Base-by-base conservation (phyloP, 2,113 vertebrate genomes). In the Erpornis zantholeuca region DNA sequence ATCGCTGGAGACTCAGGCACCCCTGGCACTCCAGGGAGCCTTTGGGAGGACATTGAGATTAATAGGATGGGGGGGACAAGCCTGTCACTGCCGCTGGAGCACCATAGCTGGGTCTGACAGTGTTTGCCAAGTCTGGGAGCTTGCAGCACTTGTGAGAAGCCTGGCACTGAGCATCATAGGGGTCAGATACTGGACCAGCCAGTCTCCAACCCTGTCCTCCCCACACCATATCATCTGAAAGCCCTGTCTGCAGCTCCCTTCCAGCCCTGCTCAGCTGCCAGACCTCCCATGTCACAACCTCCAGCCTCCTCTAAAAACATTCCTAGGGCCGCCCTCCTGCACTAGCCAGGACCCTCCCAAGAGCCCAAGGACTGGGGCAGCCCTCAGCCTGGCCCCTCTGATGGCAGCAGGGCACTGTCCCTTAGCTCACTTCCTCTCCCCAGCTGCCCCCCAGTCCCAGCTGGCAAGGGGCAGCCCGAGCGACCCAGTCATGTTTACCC, bases 341-440 rank as follows among this genome's bases (percentile, higher is more conserved):
- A 54, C 6, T 28, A 40, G 21, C 64, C 15, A 2, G 40, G 22
- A n/a, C 10, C 6, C 3, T 31, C 14, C 23, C 25, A 47, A 29
- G n/a, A 88, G 31, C 57, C 53, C 54, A 2, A 1, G 63, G 25
- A 54, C 8, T 2, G 1, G 35, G 22, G 17, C 53, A 70, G 56
- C 29, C 33, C 57, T 63, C n/a, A 47, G 57, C 42, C 33, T 5
- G 1, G 24, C 29, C 27, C 25, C 59, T 49, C 38, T 6, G 20
- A 24, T 4, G 9, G 42, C 49, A 83, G 27, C 3, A 28, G 35
- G 15, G 15, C 18, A 6, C 56, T 82, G 45, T 9, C 56, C 25
- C 38, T 68, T 11, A 1, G 31, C 49, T 81, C 10, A 1, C 33
- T 35, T 44, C 3, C 1, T 27, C 17, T 45, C 3, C n/a, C 35